These are phyloP conservation scores for Suncus etruscus DNA, from an alignment of 2,113 vertebrate species.

Conservation along the genomic window DNA sequence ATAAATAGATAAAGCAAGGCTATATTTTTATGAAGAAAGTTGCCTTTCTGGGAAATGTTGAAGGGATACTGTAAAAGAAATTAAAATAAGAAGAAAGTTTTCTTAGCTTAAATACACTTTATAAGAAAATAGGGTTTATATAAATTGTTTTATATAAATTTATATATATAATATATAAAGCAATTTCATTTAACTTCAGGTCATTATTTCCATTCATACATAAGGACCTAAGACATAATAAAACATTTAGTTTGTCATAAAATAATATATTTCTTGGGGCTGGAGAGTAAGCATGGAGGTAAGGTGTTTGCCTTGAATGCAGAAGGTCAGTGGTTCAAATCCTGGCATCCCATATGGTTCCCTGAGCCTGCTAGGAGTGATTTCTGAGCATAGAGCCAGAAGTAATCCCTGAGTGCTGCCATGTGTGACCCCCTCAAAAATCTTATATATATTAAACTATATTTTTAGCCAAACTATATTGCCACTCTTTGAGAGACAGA, in stretches of 20 bases:
- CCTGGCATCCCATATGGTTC: no score
- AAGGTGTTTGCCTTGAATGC: no score
- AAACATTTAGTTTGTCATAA: not conserved
- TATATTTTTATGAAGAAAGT: not conserved
- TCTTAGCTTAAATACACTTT: slow-evolving; percentile 2
- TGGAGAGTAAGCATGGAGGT: no score
- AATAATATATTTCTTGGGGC: no score
- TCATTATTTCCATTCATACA: slow-evolving; percentile 29
- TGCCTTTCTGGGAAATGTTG: not conserved
- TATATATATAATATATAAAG: no score
- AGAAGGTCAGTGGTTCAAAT: no score
- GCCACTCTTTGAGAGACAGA: not conserved
- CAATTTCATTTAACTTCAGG: slow-evolving; percentile 63
- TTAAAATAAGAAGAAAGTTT: not conserved
- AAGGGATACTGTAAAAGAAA: not conserved
- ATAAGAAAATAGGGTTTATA: slow-evolving; percentile 10
- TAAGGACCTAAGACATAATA: not conserved
- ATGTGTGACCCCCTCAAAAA: no score
- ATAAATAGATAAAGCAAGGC: not conserved
- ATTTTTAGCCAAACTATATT: slow-evolving; percentile 33
- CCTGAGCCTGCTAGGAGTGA: no score
- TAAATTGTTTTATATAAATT: no score
- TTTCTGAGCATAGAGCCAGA: no score
- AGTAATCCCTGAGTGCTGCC: no score
- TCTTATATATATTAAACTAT: no score